These are phyloP conservation scores for Nasonovia ribisnigri DNA, from an alignment of 2,888 invertebrate genomes.

Conservation along the genomic window DNA sequence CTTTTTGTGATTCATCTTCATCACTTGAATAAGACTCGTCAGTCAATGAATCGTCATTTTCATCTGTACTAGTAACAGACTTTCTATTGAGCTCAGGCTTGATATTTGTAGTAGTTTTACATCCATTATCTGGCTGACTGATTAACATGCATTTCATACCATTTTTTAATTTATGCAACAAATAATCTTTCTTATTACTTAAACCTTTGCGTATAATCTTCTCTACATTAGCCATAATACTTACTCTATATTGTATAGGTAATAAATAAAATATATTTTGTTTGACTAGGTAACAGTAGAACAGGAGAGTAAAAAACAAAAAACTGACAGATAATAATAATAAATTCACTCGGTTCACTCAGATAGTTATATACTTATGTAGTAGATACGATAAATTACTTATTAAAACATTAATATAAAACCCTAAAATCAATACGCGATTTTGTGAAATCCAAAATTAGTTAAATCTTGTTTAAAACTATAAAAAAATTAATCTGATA, in stretches of 20 bases:
- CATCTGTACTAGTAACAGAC: background rate
- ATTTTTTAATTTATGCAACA: constrained; percentile 49
- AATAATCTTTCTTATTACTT: constrained; percentile 55
- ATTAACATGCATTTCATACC: constrained; percentile 57
- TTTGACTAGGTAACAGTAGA: background rate
- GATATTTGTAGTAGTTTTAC: background rate
- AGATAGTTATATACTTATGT: background rate
- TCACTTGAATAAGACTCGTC: constrained; percentile 9
- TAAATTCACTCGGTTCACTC: background rate
- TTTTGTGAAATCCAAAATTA: background rate
- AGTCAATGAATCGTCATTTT: constrained; percentile 19
- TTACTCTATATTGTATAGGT: background rate
- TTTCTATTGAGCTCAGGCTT: background rate
- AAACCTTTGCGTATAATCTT: constrained; percentile 54
- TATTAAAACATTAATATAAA: background rate
- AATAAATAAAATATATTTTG: background rate
- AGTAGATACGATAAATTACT: no score
- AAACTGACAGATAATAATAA: background rate
- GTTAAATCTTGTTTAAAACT: background rate
- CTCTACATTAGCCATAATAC: constrained; percentile 26
- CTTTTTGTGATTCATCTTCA: constrained; percentile 22
- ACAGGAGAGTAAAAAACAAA: background rate
- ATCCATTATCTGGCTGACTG: constrained; percentile 21
- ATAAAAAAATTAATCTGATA: background rate
- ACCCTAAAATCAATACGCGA: background rate